These are phyloP conservation scores for Callocephalon fimbriatum DNA, from an alignment of 2,113 vertebrate genomes.

Conservation along the genomic window DNA sequence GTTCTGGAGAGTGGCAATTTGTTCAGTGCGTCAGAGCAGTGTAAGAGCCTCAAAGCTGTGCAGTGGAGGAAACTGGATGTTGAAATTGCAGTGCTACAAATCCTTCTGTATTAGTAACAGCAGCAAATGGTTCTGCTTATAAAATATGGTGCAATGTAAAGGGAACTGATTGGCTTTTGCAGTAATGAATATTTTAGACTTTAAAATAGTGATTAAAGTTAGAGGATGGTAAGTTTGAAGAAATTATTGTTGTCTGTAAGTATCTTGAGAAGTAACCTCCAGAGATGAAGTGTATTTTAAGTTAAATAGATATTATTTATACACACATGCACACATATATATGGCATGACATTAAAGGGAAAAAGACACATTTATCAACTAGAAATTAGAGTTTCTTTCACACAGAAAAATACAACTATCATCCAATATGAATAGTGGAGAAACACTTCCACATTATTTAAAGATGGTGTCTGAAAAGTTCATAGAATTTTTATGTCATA, in stretches of 20 bases:
- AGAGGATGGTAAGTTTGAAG: not conserved
- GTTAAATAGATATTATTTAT: not conserved
- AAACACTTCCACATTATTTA: not conserved
- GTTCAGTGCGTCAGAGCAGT: not conserved
- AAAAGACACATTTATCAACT: not conserved
- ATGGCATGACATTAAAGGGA: not conserved
- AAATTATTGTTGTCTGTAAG: not conserved
- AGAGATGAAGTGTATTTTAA: not conserved
- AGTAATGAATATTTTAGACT: not conserved
- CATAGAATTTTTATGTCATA: not conserved
- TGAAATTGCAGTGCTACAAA: not conserved
- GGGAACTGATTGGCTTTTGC: not conserved
- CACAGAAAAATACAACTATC: not conserved
- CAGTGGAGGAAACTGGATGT: not conserved
- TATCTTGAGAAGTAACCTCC: not conserved
- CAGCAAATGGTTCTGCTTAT: not conserved
- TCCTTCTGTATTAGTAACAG: not conserved
- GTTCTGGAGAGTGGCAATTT: not conserved
- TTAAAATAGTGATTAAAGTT: not conserved
- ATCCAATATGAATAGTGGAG: not conserved
- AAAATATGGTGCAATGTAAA: not conserved
- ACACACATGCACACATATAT: accelerated
- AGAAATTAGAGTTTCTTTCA: not conserved
- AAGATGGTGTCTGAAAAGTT: not conserved
- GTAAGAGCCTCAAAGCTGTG: not conserved